Evolutionary conservation across 2,797 vertebrate species (phyloP).

Genomic region (Tapirus indicus): DNA sequence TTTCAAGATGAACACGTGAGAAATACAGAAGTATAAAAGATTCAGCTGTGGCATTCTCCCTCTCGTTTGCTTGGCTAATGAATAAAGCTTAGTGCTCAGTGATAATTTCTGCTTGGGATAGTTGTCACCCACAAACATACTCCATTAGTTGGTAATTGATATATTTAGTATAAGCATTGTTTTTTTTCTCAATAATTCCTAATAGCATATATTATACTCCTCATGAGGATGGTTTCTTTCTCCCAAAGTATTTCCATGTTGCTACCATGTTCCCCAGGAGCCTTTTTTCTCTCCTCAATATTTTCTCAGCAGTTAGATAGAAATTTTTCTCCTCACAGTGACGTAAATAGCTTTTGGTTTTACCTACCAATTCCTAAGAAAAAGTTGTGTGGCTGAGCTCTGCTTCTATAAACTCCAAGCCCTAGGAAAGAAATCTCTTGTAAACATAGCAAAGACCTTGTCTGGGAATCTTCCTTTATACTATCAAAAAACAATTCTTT

Average conservation of each 20-base stretch:
- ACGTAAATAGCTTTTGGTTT: not conserved
- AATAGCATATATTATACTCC: slow-evolving; percentile 17
- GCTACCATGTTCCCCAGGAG: not conserved
- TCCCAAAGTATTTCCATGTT: slow-evolving; percentile 8
- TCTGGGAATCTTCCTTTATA: not conserved
- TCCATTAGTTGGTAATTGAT: not conserved
- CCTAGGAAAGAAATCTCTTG: not conserved
- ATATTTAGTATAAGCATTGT: not conserved
- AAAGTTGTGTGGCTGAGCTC: not conserved
- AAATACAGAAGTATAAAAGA: not conserved
- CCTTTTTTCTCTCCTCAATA: not conserved
- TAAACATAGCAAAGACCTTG: not conserved
- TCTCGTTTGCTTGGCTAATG: slow-evolving; percentile 31
- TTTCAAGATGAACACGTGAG: slow-evolving; percentile 24
- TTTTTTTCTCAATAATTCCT: slow-evolving; percentile 26
- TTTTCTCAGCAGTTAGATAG: not conserved
- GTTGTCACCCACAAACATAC: not conserved
- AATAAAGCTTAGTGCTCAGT: not conserved
- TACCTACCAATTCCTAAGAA: not conserved
- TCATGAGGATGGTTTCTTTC: not conserved
- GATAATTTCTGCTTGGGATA: slow-evolving; percentile 22
- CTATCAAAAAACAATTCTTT: not conserved
- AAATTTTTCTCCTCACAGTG: not conserved
- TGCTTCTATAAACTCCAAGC: not conserved
- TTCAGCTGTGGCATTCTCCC: not conserved